Conservation (phyloP, 1,140 invertebrate species). For the Cheumatopsyche charites region DNA sequence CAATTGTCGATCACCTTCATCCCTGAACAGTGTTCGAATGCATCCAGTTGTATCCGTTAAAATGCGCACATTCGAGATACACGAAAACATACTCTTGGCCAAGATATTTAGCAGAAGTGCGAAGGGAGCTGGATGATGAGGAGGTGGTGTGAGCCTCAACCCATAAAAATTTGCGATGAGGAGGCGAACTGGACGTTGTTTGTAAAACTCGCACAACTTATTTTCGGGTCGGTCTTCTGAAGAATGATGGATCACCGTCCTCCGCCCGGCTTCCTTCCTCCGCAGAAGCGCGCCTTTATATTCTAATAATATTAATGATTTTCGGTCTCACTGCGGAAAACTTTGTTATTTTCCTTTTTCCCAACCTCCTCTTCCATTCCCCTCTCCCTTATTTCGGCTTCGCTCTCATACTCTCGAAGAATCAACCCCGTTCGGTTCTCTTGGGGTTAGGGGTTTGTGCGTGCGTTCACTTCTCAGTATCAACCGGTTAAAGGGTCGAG, state of each 20-base stretch:
- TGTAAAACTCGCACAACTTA: conserved; percentile 49
- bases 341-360: conserved; percentile 27
- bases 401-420: not conserved
- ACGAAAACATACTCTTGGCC: conserved; percentile 46
- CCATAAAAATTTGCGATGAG: no score
- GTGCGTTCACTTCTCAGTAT: not conserved
- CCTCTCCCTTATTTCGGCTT: not conserved
- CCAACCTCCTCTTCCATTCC: conserved; percentile 11
- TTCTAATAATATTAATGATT: conserved; percentile 41
- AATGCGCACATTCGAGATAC: conserved; percentile 28
- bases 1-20: no score
- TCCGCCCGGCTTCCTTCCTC: conserved; percentile 37
- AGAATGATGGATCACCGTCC: conserved; percentile 48
- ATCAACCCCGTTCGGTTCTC: no score
- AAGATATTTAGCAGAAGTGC: conserved; percentile 45
- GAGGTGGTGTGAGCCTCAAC: not conserved
- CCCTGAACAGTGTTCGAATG: no score
- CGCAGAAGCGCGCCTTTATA: conserved; percentile 37
- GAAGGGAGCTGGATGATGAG: conserved; percentile 30
- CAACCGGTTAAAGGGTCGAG: not conserved
- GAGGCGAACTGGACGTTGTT: conserved; percentile 43
- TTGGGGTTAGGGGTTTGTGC: not conserved
- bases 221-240: conserved; percentile 48
- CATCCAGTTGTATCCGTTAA: not conserved
- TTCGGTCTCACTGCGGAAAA: conserved; percentile 31